Percentiles rank a stretch among this genome's conserved stretches.
phyloP scores from a whole-genome alignment of 2,888 invertebrate species.

The Papilio demoleus region DNA sequence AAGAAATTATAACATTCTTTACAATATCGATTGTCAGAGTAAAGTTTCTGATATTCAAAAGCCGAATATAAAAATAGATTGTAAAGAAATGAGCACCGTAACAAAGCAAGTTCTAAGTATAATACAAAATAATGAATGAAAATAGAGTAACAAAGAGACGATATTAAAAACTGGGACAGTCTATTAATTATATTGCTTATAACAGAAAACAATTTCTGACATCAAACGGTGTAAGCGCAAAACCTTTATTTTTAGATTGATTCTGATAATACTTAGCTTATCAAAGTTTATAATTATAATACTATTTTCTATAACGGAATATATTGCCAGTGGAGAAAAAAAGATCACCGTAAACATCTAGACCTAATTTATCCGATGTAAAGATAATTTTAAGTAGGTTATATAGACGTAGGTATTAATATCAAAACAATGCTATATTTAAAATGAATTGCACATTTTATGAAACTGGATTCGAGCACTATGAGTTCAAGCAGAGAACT shows the following conservation, averaged over 20 bases:
- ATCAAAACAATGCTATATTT: neutral
- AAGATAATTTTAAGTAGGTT: no score
- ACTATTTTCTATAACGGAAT: neutral
- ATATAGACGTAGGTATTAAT: neutral
- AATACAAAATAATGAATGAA: neutral
- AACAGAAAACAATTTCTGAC: neutral
- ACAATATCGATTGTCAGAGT: no score
- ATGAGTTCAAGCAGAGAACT: conserved; percentile 9
- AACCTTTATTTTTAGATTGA: neutral
- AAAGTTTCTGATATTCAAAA: neutral
- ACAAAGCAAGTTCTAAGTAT: no score
- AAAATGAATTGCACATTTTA: conserved; percentile 16
- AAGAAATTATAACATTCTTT: no score
- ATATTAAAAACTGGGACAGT: neutral
- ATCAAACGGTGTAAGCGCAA: neutral
- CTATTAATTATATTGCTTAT: neutral
- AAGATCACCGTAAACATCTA: no score
- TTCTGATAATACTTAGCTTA: neutral
- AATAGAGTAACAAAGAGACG: neutral
- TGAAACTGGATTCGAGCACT: conserved; percentile 6
- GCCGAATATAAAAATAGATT: neutral
- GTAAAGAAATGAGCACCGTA: neutral
- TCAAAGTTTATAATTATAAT: neutral
- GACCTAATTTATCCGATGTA: no score
- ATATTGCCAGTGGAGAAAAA: no score